phyloP scores from a whole-genome alignment of 2,888 invertebrate species.

The Monoplex corrugatus region DNA sequence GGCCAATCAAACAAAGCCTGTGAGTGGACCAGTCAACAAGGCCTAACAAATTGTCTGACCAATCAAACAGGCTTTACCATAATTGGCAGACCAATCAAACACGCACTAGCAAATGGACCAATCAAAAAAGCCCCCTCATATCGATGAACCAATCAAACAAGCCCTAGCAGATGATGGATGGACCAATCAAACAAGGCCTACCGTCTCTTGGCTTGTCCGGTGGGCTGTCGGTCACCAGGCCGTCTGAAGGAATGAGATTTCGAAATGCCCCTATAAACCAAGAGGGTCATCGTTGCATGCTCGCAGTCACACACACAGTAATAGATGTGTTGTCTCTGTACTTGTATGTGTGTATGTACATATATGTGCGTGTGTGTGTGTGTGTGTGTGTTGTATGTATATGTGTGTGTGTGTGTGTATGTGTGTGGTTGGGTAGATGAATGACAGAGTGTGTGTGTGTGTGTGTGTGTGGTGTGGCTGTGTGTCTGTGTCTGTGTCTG shows the following conservation, averaged over 20 bases:
- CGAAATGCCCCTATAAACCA: conserved; percentile 86
- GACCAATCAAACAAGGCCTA: conserved; percentile 57
- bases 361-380: conserved; percentile 25
- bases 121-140: no score
- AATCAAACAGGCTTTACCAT: no score
- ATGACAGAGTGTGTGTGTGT: no score
- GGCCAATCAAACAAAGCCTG: no score
- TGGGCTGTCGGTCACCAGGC: conserved; percentile 74
- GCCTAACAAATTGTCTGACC: no score
- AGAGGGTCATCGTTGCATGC: conserved; percentile 60
- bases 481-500: not conserved
- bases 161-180: not conserved
- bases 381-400: not conserved
- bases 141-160: no score
- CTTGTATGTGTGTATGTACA: no score
- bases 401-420: not conserved
- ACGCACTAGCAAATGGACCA: no score
- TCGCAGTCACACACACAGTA: conserved; percentile 43
- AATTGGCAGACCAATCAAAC: no score
- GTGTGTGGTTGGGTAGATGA: no score
- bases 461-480: not conserved
- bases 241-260: conserved; percentile 90
- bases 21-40: no score
- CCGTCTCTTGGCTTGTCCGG: conserved; percentile 62
- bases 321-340: no score